Evolutionary conservation across 2,797 vertebrate genomes (phyloP).

Genomic region (Nyctalus aviator): DNA sequence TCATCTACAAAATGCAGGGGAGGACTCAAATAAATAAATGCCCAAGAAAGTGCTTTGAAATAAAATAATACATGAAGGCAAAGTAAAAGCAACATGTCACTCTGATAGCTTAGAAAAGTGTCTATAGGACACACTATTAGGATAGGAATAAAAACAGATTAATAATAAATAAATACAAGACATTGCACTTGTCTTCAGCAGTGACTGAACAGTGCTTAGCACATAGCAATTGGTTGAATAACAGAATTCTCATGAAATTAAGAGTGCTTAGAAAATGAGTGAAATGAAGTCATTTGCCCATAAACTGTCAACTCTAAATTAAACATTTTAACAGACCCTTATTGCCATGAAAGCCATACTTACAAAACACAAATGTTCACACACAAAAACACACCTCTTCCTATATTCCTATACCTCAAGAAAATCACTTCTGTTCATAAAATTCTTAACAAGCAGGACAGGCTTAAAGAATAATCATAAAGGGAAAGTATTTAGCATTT

Average conservation of each 20-base stretch:
- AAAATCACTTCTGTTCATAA: background rate
- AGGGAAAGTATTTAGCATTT: conserved; percentile 10
- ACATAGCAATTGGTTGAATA: background rate
- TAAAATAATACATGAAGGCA: background rate
- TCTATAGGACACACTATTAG: background rate
- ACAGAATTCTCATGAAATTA: conserved; percentile 28
- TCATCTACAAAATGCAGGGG: background rate
- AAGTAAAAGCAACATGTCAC: background rate
- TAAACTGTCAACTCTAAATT: background rate
- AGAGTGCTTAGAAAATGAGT: background rate
- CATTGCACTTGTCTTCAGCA: background rate
- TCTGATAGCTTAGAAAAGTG: background rate
- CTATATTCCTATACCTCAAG: background rate
- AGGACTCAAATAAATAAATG: conserved; percentile 6
- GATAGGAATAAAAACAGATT: background rate
- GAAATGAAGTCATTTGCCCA: background rate
- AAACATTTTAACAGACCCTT: conserved; percentile 10
- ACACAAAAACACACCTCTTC: background rate
- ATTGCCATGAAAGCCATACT: background rate
- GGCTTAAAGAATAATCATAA: background rate
- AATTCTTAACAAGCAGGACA: background rate
- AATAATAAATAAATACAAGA: background rate
- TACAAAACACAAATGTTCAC: background rate
- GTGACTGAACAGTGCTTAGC: background rate
- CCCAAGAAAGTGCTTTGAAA: background rate